Base-by-base conservation (phyloP, 1,140 invertebrate genomes). In the Neodiprion lecontei region DNA sequence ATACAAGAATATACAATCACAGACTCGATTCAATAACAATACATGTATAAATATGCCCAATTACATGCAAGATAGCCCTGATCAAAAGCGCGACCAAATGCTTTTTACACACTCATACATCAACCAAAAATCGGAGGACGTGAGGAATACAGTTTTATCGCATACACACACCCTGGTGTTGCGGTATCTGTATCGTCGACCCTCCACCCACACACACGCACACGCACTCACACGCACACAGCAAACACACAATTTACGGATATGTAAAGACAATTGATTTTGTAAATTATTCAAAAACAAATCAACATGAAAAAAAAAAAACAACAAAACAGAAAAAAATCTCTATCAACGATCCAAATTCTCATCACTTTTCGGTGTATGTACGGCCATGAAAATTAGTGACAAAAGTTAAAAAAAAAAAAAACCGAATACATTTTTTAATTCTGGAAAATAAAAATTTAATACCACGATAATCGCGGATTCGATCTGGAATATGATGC, bases 251-350 rank as follows among this genome's bases (percentile, higher is more conserved):
- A 87, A 77, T 80, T 85, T 89, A 89, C 88, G 88, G 88, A 89
- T 89, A 89, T 89, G 88, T 89, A 89, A 89, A 89, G 88, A 86
- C 87, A 89, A 89, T 89, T 89, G 80, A 83, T 89, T 89, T 89
- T 89, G 88, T 89, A 89, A 89, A 89, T 89, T 86, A 74, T 70
- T 78, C 74, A 83, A 85, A 85, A 78, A 74, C 49, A 61, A 61
- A 61, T 61, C n/a, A 17, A 61, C 28, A 40, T 3, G 28, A 40
- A 40, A 1, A 40, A 40, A 40, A 40, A 1, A 40, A 21, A 17
- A 21, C 17, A 21, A 21, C 17, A 21, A 21, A 21, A 21, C 17
- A 21, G 17, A 21, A 21, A 40, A 40, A 40, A 40, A 40, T 40
- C 28, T 40, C 28, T 5, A 2, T 40, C 28, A 40, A 40, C 28